Percentiles rank a stretch among this genome's conserved stretches.
phyloP scores from a whole-genome alignment of 2,888 invertebrate species.

The Cyrtodaria siliqua region DNA sequence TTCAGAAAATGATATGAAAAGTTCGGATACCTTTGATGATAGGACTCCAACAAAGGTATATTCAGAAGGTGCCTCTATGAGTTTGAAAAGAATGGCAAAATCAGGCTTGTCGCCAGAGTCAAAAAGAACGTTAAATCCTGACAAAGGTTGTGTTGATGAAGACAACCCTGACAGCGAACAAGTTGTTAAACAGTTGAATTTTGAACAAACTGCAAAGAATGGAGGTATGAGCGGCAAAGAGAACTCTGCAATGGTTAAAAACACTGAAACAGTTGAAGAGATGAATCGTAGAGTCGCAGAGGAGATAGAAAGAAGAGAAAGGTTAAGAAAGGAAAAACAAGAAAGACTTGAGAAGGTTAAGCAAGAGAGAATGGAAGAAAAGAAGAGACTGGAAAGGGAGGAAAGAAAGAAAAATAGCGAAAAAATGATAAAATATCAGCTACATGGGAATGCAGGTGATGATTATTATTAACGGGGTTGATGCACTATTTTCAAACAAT shows the following conservation, averaged over 20 bases:
- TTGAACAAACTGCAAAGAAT: neutral
- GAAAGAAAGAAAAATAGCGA: constrained; percentile 44
- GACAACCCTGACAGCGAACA: neutral
- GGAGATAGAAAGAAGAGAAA: constrained; percentile 17
- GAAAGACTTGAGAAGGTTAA: constrained; percentile 24
- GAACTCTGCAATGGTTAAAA: neutral
- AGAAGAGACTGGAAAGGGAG: constrained; percentile 32
- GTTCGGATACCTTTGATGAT: neutral
- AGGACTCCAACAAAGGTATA: constrained; percentile 57
- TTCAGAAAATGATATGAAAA: neutral
- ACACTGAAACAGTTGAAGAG: neutral
- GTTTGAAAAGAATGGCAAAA: constrained; percentile 72
- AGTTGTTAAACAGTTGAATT: constrained; percentile 2
- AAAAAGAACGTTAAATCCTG: constrained; percentile 49
- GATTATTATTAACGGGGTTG: too few species aligned
- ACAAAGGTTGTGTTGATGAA: neutral
- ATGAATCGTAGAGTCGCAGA: constrained; percentile 15
- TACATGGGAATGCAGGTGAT: constrained; percentile 39
- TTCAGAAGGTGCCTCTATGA: constrained; percentile 39
- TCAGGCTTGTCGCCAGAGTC: constrained; percentile 68
- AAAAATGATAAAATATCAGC: constrained; percentile 52
- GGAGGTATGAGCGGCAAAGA: neutral
- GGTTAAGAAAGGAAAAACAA: constrained; percentile 18
- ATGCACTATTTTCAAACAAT: too few species aligned
- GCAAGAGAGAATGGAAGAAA: constrained; percentile 20